Evolutionary conservation across 2,888 invertebrate genomes (phyloP).

Genomic region (Cyrtodaria siliqua): DNA sequence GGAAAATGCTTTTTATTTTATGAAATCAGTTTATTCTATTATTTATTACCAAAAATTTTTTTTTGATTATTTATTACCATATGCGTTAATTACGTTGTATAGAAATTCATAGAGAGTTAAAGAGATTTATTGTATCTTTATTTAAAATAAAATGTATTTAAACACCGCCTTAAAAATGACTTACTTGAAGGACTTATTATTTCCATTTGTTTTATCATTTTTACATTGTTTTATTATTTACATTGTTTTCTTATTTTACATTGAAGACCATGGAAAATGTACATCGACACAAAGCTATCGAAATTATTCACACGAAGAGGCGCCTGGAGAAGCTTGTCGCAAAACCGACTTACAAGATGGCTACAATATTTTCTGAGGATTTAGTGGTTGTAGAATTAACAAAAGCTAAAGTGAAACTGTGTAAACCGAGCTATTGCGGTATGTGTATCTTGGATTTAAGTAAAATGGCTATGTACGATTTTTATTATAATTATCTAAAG

Average conservation of each 20-base stretch:
- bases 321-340: constrained; percentile 29
- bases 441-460: constrained; percentile 80
- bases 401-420: constrained; percentile 32
- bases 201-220: not conserved
- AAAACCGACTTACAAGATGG: constrained; percentile 38
- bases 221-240: not conserved
- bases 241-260: not conserved
- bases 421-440: constrained; percentile 42
- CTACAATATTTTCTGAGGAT: constrained; percentile 42
- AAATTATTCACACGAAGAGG: constrained; percentile 31
- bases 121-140: too few relatives aligned
- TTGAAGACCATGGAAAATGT: constrained; percentile 54
- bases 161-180: too few relatives aligned
- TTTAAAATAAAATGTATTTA: not conserved
- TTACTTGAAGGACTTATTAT: too few relatives aligned
- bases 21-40: too few relatives aligned
- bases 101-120: too few relatives aligned
- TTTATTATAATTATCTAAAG: constrained; percentile 79
- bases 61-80: too few relatives aligned
- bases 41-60: too few relatives aligned
- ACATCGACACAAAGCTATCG: constrained; percentile 35
- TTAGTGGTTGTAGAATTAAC: constrained; percentile 44
- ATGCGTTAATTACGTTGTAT: too few relatives aligned
- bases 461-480: constrained; percentile 84
- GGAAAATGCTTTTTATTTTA: constrained; percentile 60